These are phyloP conservation scores for Takifugu ocellatus DNA, from an alignment of 2,797 vertebrate species.

Conservation along the genomic window DNA sequence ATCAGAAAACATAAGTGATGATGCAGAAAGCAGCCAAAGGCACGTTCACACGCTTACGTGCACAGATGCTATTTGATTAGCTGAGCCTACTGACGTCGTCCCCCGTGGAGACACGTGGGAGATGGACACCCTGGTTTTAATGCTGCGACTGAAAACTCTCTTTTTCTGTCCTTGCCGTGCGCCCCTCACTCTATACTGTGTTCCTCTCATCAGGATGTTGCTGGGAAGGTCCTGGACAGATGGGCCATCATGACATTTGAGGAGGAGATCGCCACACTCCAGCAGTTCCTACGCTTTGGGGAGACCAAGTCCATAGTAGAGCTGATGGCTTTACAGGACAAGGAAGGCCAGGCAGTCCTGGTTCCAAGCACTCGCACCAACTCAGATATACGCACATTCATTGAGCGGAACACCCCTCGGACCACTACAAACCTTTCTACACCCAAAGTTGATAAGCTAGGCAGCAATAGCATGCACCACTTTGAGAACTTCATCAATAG, in stretches of 20 bases:
- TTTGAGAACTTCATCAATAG: conserved; percentile 95
- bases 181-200: background rate
- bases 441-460: conserved; percentile 81
- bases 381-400: conserved; percentile 93
- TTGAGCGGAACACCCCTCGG: conserved; percentile 86
- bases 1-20: no score
- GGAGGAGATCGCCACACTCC: conserved; percentile 92
- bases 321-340: conserved; percentile 96
- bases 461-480: conserved; percentile 79
- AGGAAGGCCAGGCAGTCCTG: conserved; percentile 87
- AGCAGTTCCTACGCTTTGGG: conserved; percentile 97
- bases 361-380: conserved; percentile 83
- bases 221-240: conserved; percentile 94
- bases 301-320: conserved; percentile 98
- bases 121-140: no score
- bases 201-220: conserved; percentile 80
- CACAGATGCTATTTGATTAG: no score
- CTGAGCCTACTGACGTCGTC: no score
- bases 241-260: conserved; percentile 98
- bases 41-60: no score
- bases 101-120: no score
- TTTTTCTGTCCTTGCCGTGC: background rate
- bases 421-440: conserved; percentile 57
- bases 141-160: background rate
- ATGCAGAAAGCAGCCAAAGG: no score